Evolutionary conservation across 2,797 vertebrate genomes (phyloP), one percentile per base, ranked within the genome.

Genomic region (Mionectes olivaceus): DNA sequence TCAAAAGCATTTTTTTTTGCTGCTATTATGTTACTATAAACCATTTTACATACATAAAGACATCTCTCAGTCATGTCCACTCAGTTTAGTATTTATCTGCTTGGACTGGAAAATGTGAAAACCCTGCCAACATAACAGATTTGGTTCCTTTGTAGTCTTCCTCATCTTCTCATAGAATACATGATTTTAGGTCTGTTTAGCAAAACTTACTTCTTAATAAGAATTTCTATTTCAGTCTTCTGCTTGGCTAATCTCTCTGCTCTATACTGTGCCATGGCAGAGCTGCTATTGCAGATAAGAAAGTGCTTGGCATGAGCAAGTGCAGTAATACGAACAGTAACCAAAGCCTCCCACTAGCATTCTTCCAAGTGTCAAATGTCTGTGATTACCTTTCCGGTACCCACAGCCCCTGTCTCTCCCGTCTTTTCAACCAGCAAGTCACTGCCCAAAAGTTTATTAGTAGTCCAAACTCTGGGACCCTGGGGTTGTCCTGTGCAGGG

Each of bases 231-330:
- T 94, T 89, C 59, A 90, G 30, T 37, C 41, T 52, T 60, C 50
- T 37, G 32, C 76, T 88, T 71, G 25, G 55, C 69, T 88, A 64
- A 89, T 71, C 56, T 90, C 32, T 77, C 70, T 49, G 44, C 47
- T 82, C 24, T 95, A 8, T 25, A 37, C 49, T 50, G n/a, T 70
- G 37, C 81, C 75, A n/a, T 23, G 60, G 68, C 49, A 84, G 75
- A 92, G 52, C 83, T 92, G 59, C n/a, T 84, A 5, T 27, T 74
- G n/a, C 24, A 89, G 92, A 88, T 94, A 92, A 92, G 86, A 56
- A 88, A 76, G 22, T 19, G 13, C 30, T 70, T 90, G 90, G 77
- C 88, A 82, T 56, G 77, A 95, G 70, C 15, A 70, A 21, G 33
- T 43, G 55, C 32, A 46, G 14, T 41, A 88, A 55, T 37, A 25